These are phyloP conservation scores for Thumatha senex DNA, from an alignment of 2,888 invertebrate species.

Conservation along the genomic window DNA sequence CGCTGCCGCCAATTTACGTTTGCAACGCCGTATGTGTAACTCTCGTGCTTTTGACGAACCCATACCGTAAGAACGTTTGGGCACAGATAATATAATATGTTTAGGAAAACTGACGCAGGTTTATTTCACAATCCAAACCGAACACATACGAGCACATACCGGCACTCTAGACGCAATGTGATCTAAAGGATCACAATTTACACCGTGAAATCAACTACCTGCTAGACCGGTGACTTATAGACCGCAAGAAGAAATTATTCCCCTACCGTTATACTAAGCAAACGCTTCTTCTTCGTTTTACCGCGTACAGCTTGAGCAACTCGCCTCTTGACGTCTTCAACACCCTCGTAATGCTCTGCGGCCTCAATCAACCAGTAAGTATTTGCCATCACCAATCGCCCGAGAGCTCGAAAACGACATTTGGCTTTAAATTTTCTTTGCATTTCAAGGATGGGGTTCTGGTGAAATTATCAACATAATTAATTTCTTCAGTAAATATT, in stretches of 20 bases:
- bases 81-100: no score
- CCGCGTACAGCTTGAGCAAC: slow-evolving; percentile 80
- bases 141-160: no score
- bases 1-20: no score
- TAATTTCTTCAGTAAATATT: not conserved
- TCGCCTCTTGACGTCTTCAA: slow-evolving; percentile 80
- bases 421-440: slow-evolving; percentile 71
- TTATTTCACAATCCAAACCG: no score
- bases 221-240: no score
- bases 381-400: slow-evolving; percentile 83
- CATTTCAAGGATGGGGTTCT: slow-evolving; percentile 70
- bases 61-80: no score
- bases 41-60: no score
- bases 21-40: no score
- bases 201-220: no score
- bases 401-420: slow-evolving; percentile 81
- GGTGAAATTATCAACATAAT: not conserved
- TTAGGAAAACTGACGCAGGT: no score
- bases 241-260: not conserved
- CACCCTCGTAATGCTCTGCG: slow-evolving; percentile 71
- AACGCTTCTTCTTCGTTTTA: slow-evolving; percentile 74
- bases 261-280: slow-evolving; percentile 71
- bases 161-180: no score
- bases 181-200: no score
- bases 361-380: slow-evolving; percentile 82